Base-by-base conservation (phyloP, 2,797 vertebrate genomes). In the Acomys russatus region DNA sequence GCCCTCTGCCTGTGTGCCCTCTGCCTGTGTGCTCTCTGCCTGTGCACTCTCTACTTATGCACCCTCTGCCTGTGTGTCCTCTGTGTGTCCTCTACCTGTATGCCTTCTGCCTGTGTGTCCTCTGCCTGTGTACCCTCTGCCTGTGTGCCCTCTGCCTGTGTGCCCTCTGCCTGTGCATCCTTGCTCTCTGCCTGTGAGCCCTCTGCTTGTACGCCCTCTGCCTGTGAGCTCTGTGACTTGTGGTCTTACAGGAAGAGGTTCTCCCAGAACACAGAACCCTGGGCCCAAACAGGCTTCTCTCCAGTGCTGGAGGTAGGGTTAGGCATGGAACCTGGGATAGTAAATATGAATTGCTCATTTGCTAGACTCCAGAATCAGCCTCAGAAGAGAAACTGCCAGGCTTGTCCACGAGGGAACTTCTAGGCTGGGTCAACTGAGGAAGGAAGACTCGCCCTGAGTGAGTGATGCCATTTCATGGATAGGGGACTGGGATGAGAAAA, bases 241-340 rank as follows among this genome's bases (percentile, higher is more conserved):
- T 56, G 68, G 66, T 64, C 56, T 86, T 35, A 17, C 28, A 73
- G 56, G 23, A 59, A 9, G 20, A 35, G 25, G 2, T 0, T 38
- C 15, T 30, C 38, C 28, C 2, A 44, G 76, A 92, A 56, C 28
- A 78, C 33, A 7, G 63, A 51, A 9, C 18, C 0, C 23, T 11
- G 20, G 64, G 18, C 23, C 38, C 4, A 3, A 12, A 4, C 5
- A 0, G 33, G 6, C 1, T 30, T 30, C 28, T 20, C 1, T 14
- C 63, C 71, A 59, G 56, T 14, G 15, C 30, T 15, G 59, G 68
- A 77, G 59, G 28, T 33, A 64, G 56, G 18, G 17, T 7, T 33
- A 12, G 68, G n/a, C 15, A 18, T 15, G 23, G 85, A 54, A 25
- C 33, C 33, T 9, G 0, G 49, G 33, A 59, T 38, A 33, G 51